These are phyloP conservation scores for Lithophane socia DNA, from an alignment of 2,888 invertebrate species.

Conservation along the genomic window DNA sequence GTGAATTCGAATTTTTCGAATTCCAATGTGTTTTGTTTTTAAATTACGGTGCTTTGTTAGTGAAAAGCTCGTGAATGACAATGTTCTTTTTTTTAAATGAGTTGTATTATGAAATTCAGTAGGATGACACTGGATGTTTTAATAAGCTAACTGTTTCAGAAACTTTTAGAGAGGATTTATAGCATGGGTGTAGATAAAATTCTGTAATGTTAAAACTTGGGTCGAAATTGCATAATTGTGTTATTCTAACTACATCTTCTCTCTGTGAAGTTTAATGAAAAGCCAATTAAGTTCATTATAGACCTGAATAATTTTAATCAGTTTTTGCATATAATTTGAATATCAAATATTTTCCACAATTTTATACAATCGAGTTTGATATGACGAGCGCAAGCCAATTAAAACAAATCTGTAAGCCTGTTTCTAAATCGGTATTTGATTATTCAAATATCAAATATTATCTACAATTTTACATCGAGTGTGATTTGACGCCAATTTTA, in stretches of 20 bases:
- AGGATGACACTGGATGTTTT: too few relatives aligned
- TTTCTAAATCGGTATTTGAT: neutral
- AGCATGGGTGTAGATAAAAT: too few relatives aligned
- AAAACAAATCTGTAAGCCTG: neutral
- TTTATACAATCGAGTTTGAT: neutral
- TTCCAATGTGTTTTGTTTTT: too few relatives aligned
- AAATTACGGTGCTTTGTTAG: too few relatives aligned
- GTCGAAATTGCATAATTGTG: neutral
- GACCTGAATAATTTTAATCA: neutral
- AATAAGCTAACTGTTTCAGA: too few relatives aligned
- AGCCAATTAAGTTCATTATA: neutral
- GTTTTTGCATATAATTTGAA: too few relatives aligned
- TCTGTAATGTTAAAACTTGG: neutral
- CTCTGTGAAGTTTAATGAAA: neutral
- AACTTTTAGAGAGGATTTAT: too few relatives aligned
- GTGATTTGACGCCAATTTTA: neutral
- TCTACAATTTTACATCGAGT: neutral
- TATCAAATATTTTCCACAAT: neutral
- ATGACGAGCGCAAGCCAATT: neutral
- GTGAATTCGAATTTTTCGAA: too few relatives aligned
- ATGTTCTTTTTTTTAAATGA: too few relatives aligned
- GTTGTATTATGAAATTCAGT: too few relatives aligned
- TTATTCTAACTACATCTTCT: neutral
- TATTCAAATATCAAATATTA: too few relatives aligned
- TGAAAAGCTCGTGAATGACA: too few relatives aligned